These are phyloP conservation scores for Actinemys pallida DNA, from an alignment of 2,113 vertebrate species.

Conservation along the genomic window DNA sequence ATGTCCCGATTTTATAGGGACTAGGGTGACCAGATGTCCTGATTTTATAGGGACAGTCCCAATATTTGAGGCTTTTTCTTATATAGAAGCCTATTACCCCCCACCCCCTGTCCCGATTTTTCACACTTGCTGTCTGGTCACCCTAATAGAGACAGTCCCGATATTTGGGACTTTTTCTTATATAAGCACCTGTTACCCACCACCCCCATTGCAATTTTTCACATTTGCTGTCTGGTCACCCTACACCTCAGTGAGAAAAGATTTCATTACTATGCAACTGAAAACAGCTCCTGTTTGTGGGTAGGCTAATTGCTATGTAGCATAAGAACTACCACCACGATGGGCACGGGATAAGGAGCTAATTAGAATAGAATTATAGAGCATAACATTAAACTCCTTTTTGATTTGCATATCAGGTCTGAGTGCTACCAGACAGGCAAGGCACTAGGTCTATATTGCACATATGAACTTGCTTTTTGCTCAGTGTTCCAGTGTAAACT, in stretches of 20 bases:
- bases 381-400: background rate
- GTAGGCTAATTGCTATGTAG: background rate
- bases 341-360: background rate
- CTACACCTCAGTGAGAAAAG: background rate
- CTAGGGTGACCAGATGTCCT: too few species aligned
- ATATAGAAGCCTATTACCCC: too few species aligned
- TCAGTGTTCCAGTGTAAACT: background rate
- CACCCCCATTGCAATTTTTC: too few species aligned
- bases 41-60: too few species aligned
- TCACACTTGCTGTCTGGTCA: too few species aligned
- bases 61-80: too few species aligned
- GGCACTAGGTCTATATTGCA: background rate
- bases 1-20: too few species aligned
- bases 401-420: fast-evolving
- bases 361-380: background rate
- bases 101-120: too few species aligned
- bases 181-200: too few species aligned
- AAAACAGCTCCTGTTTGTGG: fast-evolving
- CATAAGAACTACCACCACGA: background rate
- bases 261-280: background rate
- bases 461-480: background rate
- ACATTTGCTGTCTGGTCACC: too few species aligned
- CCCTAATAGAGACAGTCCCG: too few species aligned
- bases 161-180: too few species aligned
- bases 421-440: background rate